Percentiles rank a stretch among this genome's conserved stretches.
These are phyloP conservation scores for Zosterops pallidus DNA, from an alignment of 2,113 vertebrate species.

Conservation along the genomic window DNA sequence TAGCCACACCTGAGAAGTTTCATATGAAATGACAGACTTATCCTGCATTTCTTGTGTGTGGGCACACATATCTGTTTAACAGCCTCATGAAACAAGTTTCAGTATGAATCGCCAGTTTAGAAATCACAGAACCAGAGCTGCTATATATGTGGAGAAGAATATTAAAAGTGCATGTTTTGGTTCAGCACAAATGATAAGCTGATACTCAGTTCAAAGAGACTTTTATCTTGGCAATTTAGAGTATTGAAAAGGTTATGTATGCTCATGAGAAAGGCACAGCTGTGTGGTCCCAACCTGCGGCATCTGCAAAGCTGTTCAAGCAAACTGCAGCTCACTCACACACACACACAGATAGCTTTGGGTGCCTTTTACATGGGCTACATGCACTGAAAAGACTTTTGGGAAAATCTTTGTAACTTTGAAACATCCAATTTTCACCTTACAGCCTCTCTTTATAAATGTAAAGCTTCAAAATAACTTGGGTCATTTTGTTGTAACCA, in stretches of 20 bases:
- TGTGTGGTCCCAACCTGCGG: not conserved
- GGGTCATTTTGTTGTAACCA: not conserved
- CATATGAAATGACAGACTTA: not conserved
- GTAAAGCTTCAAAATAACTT: not conserved
- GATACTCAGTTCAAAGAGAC: not conserved
- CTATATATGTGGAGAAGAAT: not conserved
- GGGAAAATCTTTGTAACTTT: not conserved
- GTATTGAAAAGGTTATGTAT: not conserved
- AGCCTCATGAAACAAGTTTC: not conserved
- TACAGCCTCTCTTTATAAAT: not conserved
- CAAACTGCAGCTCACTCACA: not conserved
- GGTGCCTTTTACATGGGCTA: not conserved
- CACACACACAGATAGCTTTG: not conserved
- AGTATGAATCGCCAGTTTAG: not conserved
- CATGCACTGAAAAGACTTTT: not conserved
- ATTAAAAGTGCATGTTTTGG: not conserved
- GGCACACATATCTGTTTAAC: not conserved
- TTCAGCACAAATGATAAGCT: not conserved
- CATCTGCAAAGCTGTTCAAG: not conserved
- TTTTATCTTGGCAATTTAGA: slow-evolving; percentile 1
- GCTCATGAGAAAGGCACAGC: slow-evolving; percentile 48
- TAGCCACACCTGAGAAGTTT: not conserved
- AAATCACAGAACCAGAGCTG: not conserved
- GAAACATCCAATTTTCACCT: not conserved
- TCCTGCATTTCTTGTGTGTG: not conserved